Evolutionary conservation across 2,113 vertebrate species (phyloP).

Genomic region (Corythoichthys haematopterus): DNA sequence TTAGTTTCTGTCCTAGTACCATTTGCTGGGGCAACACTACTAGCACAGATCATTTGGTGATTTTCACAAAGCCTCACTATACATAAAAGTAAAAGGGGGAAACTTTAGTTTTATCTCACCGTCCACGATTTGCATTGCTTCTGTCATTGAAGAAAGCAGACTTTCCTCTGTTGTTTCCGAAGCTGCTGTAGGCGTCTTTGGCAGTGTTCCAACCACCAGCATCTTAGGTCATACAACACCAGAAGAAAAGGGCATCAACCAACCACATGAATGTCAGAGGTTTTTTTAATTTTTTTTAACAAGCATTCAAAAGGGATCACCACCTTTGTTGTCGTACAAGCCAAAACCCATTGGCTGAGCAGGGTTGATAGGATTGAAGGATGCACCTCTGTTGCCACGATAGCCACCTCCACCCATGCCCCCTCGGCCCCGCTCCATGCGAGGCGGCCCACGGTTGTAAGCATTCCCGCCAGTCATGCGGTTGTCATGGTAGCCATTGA

Average conservation of each 20-base stretch:
- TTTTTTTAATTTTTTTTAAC: too few relatives aligned
- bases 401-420: constrained; percentile 63
- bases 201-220: constrained; percentile 80
- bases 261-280: background rate
- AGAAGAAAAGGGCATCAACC: background rate
- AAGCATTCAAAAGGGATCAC: background rate
- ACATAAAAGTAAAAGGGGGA: background rate
- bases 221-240: constrained; percentile 24
- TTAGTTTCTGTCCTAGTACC: too few relatives aligned
- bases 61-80: background rate
- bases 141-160: constrained; percentile 87
- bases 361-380: constrained; percentile 67
- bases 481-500: constrained; percentile 75
- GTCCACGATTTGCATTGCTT: constrained; percentile 82
- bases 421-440: constrained; percentile 72
- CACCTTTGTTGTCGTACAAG: constrained; percentile 75
- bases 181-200: constrained; percentile 88
- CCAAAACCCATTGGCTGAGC: constrained; percentile 64
- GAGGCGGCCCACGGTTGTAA: constrained; percentile 69
- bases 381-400: constrained; percentile 62
- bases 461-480: constrained; percentile 67
- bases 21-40: too few relatives aligned
- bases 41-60: background rate
- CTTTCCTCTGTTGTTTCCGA: constrained; percentile 85
- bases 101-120: constrained; percentile 61